Evolutionary conservation across 1,140 invertebrate genomes (phyloP), one percentile per base, ranked within the genome.

Genomic region (Drosophila azteca): DNA sequence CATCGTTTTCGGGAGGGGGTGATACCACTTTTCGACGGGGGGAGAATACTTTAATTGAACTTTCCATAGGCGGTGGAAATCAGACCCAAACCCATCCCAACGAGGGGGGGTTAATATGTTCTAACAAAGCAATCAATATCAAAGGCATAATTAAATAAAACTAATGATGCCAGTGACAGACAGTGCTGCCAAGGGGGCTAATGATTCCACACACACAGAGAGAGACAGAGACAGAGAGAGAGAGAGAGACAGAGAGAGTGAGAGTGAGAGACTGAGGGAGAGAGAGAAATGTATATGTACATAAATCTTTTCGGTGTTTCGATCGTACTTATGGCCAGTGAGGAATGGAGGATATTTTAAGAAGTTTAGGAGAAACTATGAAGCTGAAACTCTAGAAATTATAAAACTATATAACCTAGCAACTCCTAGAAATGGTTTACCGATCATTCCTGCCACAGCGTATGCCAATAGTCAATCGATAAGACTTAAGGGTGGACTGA

Each of bases 101-200:
- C 3, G 17, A 41, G 57, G 71, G 77, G 81, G 81, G 82, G 74
- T 85, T 78, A 87, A 79, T 79, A 82, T 64, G 70, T 69, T 90
- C 68, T 90, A 90, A 90, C 85, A 90, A 90, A 90, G 85, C 85
- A 90, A 87, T 90, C 85, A 90, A 90, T 90, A 85, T 80, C 64
- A 71, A 72, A 64, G 81, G 49, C 62, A 90, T 90, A 90, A 90
- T 90, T 90, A 90, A 90, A 90, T 90, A 90, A 90, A 90, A 90
- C 85, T 90, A 90, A 90, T 90, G 85, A 90, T 90, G 55, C 78
- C 85, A 90, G 51, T 90, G 85, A 90, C 85, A 90, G 81, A 51
- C 69, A 44, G 51, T 51, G 39, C 59, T 62, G 57, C 67, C 49
- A 72, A 69, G 66, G 62, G 35, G 52, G 67, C 75, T 87, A 87